phyloP scores from a whole-genome alignment of 2,888 invertebrate species.

The Chrysolina haemoptera region DNA sequence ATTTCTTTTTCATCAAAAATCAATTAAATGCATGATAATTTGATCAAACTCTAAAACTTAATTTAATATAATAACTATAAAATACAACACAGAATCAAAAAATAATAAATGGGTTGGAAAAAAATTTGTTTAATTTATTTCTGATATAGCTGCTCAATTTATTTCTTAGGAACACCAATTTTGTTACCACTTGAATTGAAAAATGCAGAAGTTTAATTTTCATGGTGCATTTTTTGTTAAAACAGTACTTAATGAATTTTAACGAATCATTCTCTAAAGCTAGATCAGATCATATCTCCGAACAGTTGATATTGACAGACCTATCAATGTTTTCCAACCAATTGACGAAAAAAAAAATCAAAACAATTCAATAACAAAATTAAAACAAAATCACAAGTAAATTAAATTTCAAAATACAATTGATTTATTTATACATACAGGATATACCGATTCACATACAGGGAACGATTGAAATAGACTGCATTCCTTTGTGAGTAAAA shows the following conservation, averaged over 20 bases:
- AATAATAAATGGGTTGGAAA: slow-evolving; percentile 22
- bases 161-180: no score
- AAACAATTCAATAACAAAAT: slow-evolving; percentile 1
- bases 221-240: no score
- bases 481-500: slow-evolving; percentile 27
- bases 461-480: slow-evolving; percentile 34
- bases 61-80: slow-evolving; percentile 27
- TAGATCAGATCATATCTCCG: background rate
- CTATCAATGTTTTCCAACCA: slow-evolving; percentile 1
- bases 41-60: slow-evolving; percentile 50
- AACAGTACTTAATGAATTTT: no score
- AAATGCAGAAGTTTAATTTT: no score
- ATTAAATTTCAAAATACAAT: slow-evolving; percentile 10
- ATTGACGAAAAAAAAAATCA: background rate
- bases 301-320: background rate
- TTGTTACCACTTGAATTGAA: no score
- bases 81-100: slow-evolving; percentile 26
- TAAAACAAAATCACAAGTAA: slow-evolving; percentile 15
- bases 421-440: slow-evolving; percentile 39
- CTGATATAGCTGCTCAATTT: no score
- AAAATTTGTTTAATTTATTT: background rate
- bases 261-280: no score
- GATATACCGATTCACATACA: slow-evolving; percentile 29
- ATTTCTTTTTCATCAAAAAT: slow-evolving; percentile 5
- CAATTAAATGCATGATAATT: slow-evolving; percentile 43